Evolutionary conservation across 2,113 vertebrate species (phyloP), one percentile per base, ranked within the genome.

Genomic region (Poeciliopsis prolifica): DNA sequence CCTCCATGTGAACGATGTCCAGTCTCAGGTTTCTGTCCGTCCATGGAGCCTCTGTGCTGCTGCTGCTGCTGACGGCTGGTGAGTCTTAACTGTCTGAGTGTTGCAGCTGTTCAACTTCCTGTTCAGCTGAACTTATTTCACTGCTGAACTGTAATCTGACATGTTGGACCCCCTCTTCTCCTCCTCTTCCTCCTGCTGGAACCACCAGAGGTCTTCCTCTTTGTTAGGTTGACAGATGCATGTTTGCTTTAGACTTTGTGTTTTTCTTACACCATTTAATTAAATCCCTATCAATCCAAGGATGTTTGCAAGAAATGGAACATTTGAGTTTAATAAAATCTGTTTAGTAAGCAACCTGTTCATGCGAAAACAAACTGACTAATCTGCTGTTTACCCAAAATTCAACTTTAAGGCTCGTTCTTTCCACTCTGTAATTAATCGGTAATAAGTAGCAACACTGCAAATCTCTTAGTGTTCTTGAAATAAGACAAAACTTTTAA

Each of bases 41-140:
- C 31, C 62, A 22, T 77, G 78, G 70, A 73, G 70, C 35, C n/a
- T 71, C 77, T 4, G 26, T 80, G 78, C 66, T 82, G 68, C 78
- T 82, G 76, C 75, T 81, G 66, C 78, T 81, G 77, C 78, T 85
- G 80, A 65, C 70, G 17, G 62, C 79, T 24, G 88, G 88, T 90
- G 86, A 90, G 88, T 90, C 79, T 42, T 30, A 68, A 67, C 77
- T 42, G 65, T 68, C 58, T 51, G 37, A 60, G 22, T 70, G 65
- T 61, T 79, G 78, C 87, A 84, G 79, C 79, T 86, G 79, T 78
- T 75, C 24, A 14, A 70, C 83, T 81, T 86, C 83, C 83, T 88
- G 83, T 70, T 71, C 74, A 62, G 68, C 13, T 68, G 70, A 65
- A 66, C 77, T 65, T 10, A 61, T 82, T 67, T 58, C 0, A 68